Evolutionary conservation across 2,888 invertebrate genomes (phyloP), one percentile per base, ranked within the genome.

Genomic region (Apodemia hepburni): DNA sequence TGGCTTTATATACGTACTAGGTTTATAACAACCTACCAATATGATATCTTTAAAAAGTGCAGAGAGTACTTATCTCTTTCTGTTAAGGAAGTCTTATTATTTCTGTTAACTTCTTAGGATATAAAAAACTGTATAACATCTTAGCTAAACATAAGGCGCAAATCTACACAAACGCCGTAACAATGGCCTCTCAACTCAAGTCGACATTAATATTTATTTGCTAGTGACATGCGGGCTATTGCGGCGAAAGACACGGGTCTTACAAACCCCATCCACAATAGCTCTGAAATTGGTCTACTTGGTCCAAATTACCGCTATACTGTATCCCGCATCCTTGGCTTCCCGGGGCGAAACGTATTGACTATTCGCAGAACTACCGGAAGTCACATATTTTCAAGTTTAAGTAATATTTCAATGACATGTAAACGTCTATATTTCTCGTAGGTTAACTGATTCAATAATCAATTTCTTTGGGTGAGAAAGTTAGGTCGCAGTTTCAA

Each of bases 261-360:
- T 88, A 75, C 77, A 58, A 47, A 57, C 79, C 80, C 80, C 78
- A 78, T 75, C 69, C 74, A 82, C 82, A 89, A 89, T 87, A 79
- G 74, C 71, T 75, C 54, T 27, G 54, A 76, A 85, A 87, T 89
- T 85, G 85, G 83, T 78, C 81, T 85, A 84, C 90, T 89, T 84
- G 80, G 76, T 79, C 82, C 84, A 86, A 91, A 90, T 90, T 89
- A 87, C 86, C 88, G 79, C 76, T 83, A 84, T 85, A 59, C 61
- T n/a, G 71, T 15, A 57, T 80, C 90, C 90, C 89, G 90, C 87
- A 91, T 90, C 84, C 81, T 83, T 79, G 77, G 64, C 71, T 79
- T 84, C 84, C 85, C 73, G 83, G 72, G 68, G 81, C 68, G 73
- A 47, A 47, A 47, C 17, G 45, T 47, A 47, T 47, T 47, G 45